Conservation (phyloP, 1,140 invertebrate species). For the Meloidogyne floridensis region DNA sequence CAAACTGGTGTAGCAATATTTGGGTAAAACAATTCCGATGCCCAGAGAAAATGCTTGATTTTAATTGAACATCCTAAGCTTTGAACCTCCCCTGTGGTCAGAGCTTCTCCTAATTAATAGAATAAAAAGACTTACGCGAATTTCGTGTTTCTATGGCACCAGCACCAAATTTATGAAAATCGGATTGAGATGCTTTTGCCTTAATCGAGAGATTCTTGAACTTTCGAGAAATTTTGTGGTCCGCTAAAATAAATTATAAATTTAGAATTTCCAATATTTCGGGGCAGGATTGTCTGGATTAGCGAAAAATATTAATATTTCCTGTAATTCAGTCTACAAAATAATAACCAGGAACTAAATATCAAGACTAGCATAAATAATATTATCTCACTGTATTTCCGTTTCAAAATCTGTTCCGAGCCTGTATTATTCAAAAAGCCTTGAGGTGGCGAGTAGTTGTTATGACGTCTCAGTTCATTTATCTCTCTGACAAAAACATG, state of each 20-base stretch:
- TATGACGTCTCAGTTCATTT: background rate
- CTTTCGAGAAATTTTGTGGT: background rate
- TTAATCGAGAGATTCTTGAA: background rate
- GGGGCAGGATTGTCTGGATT: too few species aligned
- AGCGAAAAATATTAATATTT: too few species aligned
- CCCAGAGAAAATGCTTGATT: too few species aligned
- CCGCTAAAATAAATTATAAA: background rate
- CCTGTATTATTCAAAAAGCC: background rate
- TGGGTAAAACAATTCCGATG: too few species aligned
- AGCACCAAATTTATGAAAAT: background rate
- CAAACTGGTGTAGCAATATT: too few species aligned
- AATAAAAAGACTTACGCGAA: background rate
- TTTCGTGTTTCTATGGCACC: slow-evolving; percentile 2
- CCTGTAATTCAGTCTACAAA: too few species aligned
- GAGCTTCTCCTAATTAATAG: too few species aligned
- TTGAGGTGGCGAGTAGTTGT: background rate
- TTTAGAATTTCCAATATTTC: background rate
- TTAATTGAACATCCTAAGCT: too few species aligned
- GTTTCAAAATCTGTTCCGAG: background rate
- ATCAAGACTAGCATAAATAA: background rate
- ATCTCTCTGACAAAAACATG: slow-evolving; percentile 3
- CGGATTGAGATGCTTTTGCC: slow-evolving; percentile 5
- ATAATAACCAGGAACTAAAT: too few species aligned
- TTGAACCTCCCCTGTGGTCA: too few species aligned
- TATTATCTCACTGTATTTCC: background rate